Conservation (phyloP, 2,797 vertebrate species). For the Florisuga fusca region DNA sequence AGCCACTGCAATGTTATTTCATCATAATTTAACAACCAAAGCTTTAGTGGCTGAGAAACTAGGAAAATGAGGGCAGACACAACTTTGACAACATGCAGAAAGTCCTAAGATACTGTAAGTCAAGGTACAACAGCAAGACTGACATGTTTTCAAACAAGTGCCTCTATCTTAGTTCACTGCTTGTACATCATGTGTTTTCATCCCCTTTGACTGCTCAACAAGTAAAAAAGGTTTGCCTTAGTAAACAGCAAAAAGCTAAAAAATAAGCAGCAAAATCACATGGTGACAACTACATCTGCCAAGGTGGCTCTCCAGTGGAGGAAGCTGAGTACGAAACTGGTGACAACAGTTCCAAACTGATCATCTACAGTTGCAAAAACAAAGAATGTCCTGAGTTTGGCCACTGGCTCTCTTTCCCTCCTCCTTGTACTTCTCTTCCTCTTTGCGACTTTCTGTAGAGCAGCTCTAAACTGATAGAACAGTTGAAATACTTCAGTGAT, state of each 20-base stretch:
- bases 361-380: neutral
- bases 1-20: neutral
- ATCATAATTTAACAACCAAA: neutral
- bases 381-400: neutral
- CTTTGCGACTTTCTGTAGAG: neutral
- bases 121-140: accelerated
- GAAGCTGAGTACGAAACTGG: neutral
- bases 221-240: neutral
- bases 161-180: neutral
- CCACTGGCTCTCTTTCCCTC: neutral
- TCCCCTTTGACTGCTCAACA: neutral
- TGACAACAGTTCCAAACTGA: neutral
- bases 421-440: neutral
- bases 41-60: neutral
- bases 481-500: neutral
- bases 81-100: neutral
- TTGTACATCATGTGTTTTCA: neutral
- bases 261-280: neutral
- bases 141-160: neutral
- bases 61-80: neutral
- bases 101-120: neutral
- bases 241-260: neutral
- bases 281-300: neutral
- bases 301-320: neutral
- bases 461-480: neutral